Conservation (phyloP, 2,888 invertebrate species). For the Laothoe populi region DNA sequence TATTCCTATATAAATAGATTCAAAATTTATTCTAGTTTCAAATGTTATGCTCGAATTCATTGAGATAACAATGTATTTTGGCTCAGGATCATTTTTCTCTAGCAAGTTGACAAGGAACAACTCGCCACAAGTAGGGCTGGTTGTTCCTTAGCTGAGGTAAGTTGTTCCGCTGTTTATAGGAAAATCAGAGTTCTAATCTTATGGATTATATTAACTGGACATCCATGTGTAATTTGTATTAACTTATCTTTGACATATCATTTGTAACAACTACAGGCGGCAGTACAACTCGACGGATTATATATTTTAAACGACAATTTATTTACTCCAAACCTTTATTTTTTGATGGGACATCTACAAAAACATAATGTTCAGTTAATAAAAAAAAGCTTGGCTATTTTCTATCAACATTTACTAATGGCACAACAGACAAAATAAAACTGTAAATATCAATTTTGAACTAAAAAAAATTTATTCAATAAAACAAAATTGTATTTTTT, state of each 20-base stretch:
- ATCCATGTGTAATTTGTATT: no score
- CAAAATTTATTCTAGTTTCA: background rate
- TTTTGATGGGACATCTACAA: background rate
- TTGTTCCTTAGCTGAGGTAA: no score
- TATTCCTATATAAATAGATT: background rate
- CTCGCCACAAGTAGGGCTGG: background rate
- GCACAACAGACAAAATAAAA: background rate
- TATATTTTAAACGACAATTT: background rate
- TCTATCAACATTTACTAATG: background rate
- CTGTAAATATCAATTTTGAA: constrained; percentile 5
- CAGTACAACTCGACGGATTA: background rate
- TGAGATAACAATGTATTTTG: background rate
- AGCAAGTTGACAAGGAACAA: background rate
- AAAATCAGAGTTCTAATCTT: no score
- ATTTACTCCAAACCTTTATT: constrained; percentile 1
- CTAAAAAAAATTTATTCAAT: constrained; percentile 13
- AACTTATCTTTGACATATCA: no score
- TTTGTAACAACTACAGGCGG: no score
- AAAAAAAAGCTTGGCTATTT: background rate
- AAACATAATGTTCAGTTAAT: background rate
- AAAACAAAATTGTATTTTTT: constrained; percentile 19
- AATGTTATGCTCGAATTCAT: background rate
- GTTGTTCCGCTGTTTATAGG: background rate
- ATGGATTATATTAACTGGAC: no score
- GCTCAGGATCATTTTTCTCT: background rate